Conservation (phyloP, 2,113 vertebrate species). For the Psilopsiagon aurifrons region DNA sequence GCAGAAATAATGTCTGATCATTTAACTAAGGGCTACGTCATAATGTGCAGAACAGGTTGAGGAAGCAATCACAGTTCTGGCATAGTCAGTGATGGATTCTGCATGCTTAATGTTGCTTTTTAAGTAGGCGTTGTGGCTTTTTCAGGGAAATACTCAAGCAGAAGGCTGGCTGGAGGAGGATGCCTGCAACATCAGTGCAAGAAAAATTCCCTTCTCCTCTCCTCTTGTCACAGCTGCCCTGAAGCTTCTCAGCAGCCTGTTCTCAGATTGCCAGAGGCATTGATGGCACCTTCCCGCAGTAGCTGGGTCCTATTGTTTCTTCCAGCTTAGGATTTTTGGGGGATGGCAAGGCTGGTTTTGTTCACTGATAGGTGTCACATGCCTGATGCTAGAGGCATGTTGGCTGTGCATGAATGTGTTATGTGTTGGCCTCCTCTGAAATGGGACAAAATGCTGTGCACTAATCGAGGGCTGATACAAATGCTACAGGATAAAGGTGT, state of each 20-base stretch:
- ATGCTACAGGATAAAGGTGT: not conserved
- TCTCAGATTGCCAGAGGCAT: not conserved
- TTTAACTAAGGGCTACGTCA: not conserved
- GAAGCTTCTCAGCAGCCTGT: not conserved
- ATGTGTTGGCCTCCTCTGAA: not conserved
- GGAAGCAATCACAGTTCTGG: not conserved
- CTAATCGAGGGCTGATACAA: no score
- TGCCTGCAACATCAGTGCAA: accelerated
- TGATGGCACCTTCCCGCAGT: accelerated
- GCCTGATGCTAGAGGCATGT: no score
- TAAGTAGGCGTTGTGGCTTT: not conserved
- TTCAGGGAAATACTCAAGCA: not conserved
- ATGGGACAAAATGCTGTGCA: accelerated
- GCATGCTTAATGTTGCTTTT: accelerated
- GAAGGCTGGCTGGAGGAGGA: not conserved
- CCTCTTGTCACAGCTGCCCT: accelerated
- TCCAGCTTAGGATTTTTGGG: not conserved
- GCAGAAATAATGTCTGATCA: not conserved
- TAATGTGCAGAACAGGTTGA: not conserved
- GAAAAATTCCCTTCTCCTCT: not conserved
- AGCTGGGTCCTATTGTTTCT: accelerated
- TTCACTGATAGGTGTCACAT: accelerated
- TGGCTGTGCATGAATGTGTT: accelerated
- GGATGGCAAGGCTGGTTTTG: not conserved
- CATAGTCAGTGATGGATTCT: not conserved